These are phyloP conservation scores for Pseudochirops cupreus DNA, from an alignment of 2,797 vertebrate species.

Conservation along the genomic window DNA sequence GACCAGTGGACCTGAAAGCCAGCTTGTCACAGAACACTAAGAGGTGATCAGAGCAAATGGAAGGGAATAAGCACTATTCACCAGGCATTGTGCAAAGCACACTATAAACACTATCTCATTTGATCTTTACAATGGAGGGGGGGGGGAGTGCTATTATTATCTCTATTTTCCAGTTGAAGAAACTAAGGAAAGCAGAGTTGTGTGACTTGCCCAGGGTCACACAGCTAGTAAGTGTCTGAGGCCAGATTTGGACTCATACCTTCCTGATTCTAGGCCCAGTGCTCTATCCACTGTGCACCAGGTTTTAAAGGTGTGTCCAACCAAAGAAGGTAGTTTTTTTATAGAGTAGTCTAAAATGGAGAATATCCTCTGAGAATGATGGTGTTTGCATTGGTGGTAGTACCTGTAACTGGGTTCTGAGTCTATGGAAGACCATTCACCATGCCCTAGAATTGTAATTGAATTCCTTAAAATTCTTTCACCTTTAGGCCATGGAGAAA, in stretches of 20 bases:
- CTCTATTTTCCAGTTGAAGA: background rate
- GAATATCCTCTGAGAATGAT: background rate
- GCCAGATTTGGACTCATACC: no score
- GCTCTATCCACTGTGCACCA: background rate
- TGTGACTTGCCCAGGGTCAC: background rate
- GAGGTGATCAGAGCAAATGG: background rate
- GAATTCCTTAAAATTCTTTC: background rate
- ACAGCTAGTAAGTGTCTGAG: background rate
- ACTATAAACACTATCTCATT: background rate
- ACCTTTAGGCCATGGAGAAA: background rate
- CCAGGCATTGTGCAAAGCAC: background rate
- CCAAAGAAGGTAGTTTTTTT: background rate
- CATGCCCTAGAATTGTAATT: constrained; percentile 7
- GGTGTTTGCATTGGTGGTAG: constrained; percentile 1
- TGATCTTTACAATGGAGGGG: background rate
- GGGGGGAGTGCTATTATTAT: background rate
- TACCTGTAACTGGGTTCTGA: constrained; percentile 24
- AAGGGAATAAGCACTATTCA: background rate
- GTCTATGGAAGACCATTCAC: background rate
- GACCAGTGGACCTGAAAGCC: background rate
- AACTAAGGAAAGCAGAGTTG: background rate
- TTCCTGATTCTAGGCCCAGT: background rate
- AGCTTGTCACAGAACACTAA: background rate
- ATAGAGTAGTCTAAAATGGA: background rate
- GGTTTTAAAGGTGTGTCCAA: background rate